Conservation (phyloP, 2,888 invertebrate species). For the Eulithis prunata region DNA sequence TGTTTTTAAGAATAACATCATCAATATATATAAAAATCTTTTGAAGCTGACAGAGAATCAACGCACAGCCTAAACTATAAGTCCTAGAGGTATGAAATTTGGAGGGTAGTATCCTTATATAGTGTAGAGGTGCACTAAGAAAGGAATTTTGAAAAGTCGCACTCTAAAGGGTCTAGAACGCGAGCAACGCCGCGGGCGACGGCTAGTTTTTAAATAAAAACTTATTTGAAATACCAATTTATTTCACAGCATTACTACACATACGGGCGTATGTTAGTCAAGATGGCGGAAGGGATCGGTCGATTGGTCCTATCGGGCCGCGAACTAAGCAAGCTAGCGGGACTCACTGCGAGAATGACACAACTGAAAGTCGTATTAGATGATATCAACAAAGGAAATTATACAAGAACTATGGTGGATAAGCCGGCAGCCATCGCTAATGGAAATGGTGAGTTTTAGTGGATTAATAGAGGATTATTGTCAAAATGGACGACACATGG, state of each 20-base stretch:
- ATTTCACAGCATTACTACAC: constrained; percentile 93
- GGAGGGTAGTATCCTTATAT: no score
- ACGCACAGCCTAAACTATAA: no score
- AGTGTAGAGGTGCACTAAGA: no score
- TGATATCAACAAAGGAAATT: constrained; percentile 92
- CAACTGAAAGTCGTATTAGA: constrained; percentile 93
- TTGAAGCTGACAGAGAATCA: no score
- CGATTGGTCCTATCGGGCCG: constrained; percentile 97
- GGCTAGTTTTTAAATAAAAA: no score
- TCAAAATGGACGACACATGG: neutral
- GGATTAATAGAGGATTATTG: neutral
- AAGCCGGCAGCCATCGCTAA: constrained; percentile 46
- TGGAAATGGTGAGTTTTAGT: constrained; percentile 50
- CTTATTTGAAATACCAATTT: neutral
- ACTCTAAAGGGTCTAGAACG: no score
- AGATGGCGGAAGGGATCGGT: constrained; percentile 98
- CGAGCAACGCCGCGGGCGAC: no score
- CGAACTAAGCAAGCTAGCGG: constrained; percentile 96
- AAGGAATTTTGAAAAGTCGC: no score
- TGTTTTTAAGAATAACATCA: no score
- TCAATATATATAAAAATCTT: no score
- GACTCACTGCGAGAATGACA: constrained; percentile 96
- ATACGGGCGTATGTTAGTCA: constrained; percentile 97
- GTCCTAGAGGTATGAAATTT: no score
- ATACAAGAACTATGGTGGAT: constrained; percentile 83